phyloP scores from a whole-genome alignment of 2,888 invertebrate species.

The Germaria angustata region DNA sequence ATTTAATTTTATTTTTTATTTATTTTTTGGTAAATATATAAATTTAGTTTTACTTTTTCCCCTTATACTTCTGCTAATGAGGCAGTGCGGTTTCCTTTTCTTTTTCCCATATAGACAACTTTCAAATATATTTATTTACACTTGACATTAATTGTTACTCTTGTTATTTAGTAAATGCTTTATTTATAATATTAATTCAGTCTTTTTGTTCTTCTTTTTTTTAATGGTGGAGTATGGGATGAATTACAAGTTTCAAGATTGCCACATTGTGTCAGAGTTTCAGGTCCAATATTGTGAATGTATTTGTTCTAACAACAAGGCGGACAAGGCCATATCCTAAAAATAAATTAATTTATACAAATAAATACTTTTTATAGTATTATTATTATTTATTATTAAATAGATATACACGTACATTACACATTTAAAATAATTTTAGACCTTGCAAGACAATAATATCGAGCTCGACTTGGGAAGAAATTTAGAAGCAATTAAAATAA shows the following conservation, averaged over 20 bases:
- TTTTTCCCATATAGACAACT: background rate
- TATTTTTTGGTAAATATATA: constrained; percentile 10
- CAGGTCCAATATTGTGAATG: background rate
- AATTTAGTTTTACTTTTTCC: background rate
- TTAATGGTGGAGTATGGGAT: background rate
- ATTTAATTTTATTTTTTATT: no score
- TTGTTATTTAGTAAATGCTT: background rate
- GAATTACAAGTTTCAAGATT: background rate
- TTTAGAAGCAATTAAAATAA: no score
- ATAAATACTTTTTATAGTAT: background rate
- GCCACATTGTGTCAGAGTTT: background rate
- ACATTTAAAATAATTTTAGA: no score
- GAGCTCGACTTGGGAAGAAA: no score
- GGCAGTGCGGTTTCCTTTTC: constrained; percentile 17
- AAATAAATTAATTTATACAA: background rate
- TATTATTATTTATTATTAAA: no score
- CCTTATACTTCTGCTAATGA: constrained; percentile 6
- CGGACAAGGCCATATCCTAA: constrained; percentile 11
- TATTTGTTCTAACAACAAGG: background rate
- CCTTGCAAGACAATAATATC: no score
- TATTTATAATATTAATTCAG: constrained; percentile 37
- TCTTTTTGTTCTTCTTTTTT: constrained; percentile 37
- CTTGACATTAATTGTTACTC: constrained; percentile 2
- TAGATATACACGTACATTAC: no score
- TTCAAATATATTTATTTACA: background rate